Base-by-base conservation (phyloP, 2,797 vertebrate species). In the Steatocranus sp. region DNA sequence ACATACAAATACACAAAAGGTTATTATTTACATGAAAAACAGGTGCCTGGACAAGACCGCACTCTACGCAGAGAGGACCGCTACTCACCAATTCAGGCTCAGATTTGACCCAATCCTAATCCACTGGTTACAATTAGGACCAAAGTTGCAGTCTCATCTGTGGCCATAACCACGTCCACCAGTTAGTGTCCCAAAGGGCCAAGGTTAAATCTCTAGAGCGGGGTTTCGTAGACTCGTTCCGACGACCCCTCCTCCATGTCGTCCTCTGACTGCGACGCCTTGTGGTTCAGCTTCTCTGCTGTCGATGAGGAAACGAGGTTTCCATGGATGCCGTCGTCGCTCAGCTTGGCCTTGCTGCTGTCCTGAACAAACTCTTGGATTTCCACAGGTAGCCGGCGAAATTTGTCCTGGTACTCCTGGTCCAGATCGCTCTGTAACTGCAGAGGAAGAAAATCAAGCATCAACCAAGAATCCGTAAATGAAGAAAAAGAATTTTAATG, bases 391-490 rank as follows among this genome's bases (percentile, higher is more conserved):
- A 99, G 96, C 94, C 98, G 96, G 87, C 97, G 97, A 88, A 99
- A 99, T 93, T 99, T 99, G 96, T 99, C 98, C 95, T 99, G 98
- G 90, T 99, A 99, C 89, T 99, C 98, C 93, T 99, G 98, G 93
- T 99, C 98, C 91, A 99, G 95, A 84, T 99, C 98, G 81, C 93
- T 97, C 97, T 99, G 98, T 56, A 99, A 96, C 98, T 99, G 92
- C 66, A 90, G 43, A 78, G 49, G 36, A 15, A 56, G 5, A 48
- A 8, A 53, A 56, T 15, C 1, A 50, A 20, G 20, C 2, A 20
- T 83, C 17, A 83, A 38, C 6, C 4, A 1, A 23, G 6, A 61
- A 43, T 38, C 27, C 11, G 2, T 11, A 20, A 5, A 54, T 15
- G 3, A 50, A 18, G 14, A 14, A 30, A 70, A 68, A 74, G 5